Conservation (phyloP, 2,797 vertebrate genomes). For the Pseudopleuronectes americanus region DNA sequence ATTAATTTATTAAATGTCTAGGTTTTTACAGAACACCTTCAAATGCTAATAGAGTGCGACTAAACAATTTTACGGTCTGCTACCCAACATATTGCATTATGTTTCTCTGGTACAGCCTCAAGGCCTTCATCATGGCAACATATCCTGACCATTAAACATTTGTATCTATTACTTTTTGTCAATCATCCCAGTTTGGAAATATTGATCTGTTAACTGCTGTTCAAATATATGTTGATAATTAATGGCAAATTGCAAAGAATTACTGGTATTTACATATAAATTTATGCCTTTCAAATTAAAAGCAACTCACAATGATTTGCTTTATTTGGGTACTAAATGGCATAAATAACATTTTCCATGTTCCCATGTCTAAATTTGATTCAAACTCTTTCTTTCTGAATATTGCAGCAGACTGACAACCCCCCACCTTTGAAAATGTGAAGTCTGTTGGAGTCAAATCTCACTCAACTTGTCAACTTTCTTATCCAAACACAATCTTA, state of each 20-base stretch:
- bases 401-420: too few relatives aligned
- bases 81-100: not conserved
- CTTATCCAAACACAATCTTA: slow-evolving; percentile 50
- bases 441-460: not conserved
- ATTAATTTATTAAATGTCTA: not conserved
- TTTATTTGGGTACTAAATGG: not conserved
- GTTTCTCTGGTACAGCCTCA: not conserved
- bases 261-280: too few relatives aligned
- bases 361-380: not conserved
- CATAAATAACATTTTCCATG: not conserved
- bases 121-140: not conserved
- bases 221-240: too few relatives aligned
- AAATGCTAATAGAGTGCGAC: not conserved
- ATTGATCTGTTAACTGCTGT: too few relatives aligned
- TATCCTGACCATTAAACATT: not conserved
- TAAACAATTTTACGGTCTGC: not conserved
- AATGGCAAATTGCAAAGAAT: too few relatives aligned
- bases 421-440: too few relatives aligned
- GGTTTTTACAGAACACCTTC: not conserved
- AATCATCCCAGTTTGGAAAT: too few relatives aligned
- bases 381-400: too few relatives aligned
- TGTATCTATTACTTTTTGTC: too few relatives aligned
- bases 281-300: not conserved
- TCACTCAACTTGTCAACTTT: not conserved
- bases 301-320: not conserved